Base-by-base conservation (phyloP, 2,797 vertebrate species). In the Thaleichthys pacificus region DNA sequence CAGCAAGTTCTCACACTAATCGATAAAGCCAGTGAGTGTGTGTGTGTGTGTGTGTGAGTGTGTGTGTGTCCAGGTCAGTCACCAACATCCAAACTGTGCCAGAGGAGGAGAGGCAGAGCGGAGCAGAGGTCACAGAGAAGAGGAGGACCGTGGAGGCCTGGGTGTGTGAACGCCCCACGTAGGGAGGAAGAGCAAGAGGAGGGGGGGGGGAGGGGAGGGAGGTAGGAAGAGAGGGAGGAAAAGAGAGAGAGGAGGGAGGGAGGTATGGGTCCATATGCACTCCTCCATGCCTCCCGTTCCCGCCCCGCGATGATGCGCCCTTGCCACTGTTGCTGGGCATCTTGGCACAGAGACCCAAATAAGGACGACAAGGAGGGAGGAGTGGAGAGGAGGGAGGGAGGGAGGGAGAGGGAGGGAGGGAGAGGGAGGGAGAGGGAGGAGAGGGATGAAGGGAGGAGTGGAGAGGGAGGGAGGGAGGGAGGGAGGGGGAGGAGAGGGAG, bases 281-380 rank as follows among this genome's bases (percentile, higher is more conserved):
- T 28, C 77, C 81, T 73, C 70, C 70, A 24, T 22, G 22, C 77
- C 81, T 73, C 70, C 68, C 79, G 38, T 60, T 81, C 35, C 81
- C 47, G 80, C 78, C 73, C 71, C 67, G 63, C 78, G 6, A 86
- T 81, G 84, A 87, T 85, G 82, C 79, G 57, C 82, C 87, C 78
- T 85, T 60, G 19, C 72, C 73, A 30, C 87, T 90, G 87, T 91
- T 89, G 89, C 89, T 89, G 89, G 89, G 87, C 86, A 87, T 89
- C 90, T 85, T 80, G 86, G 85, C 68, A 90, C 86, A 86, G 77
- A 87, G 78, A 89, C 87, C 86, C 85, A 87, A 87, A 91, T 88
- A 79, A 83, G 83, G 85, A 86, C 60, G 75, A 85, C 75, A 78
- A 85, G 71, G 80, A 86, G 83, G 57, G 35, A 38, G 8, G 35